These are phyloP conservation scores for Peromyscus aztecus DNA, from an alignment of 2,797 vertebrate species.

Conservation along the genomic window DNA sequence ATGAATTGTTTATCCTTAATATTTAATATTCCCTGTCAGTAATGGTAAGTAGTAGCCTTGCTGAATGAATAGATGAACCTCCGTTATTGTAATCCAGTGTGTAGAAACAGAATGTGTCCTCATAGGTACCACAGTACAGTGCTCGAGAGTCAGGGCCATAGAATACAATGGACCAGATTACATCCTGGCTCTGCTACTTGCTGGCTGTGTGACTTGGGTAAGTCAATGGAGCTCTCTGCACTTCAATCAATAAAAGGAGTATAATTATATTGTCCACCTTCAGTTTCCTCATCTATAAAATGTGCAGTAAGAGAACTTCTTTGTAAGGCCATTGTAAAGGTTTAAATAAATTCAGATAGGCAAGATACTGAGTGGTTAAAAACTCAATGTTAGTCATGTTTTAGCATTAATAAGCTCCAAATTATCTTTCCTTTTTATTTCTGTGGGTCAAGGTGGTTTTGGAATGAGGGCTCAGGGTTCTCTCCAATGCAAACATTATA, in stretches of 20 bases:
- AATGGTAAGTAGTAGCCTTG: neutral
- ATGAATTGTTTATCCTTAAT: neutral
- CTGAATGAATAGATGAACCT: neutral
- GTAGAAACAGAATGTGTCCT: neutral
- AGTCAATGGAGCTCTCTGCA: neutral
- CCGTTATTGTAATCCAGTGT: neutral
- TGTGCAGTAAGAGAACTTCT: neutral
- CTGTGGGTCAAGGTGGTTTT: neutral
- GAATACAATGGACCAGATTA: neutral
- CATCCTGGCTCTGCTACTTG: neutral
- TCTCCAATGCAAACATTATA: neutral
- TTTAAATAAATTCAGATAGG: slow-evolving; percentile 15
- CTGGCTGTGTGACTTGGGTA: neutral
- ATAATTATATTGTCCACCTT: neutral
- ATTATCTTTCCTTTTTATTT: slow-evolving; percentile 26
- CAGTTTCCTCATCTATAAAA: neutral
- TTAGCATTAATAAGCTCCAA: neutral
- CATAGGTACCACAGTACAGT: neutral
- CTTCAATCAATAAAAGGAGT: neutral
- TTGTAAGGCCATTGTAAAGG: neutral
- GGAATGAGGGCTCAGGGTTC: neutral
- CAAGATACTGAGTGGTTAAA: neutral
- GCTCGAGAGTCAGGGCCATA: neutral
- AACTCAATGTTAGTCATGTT: neutral
- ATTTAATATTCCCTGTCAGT: slow-evolving; percentile 40